Evolutionary conservation across 2,888 invertebrate species (phyloP).

Genomic region (Mythimna albipuncta): DNA sequence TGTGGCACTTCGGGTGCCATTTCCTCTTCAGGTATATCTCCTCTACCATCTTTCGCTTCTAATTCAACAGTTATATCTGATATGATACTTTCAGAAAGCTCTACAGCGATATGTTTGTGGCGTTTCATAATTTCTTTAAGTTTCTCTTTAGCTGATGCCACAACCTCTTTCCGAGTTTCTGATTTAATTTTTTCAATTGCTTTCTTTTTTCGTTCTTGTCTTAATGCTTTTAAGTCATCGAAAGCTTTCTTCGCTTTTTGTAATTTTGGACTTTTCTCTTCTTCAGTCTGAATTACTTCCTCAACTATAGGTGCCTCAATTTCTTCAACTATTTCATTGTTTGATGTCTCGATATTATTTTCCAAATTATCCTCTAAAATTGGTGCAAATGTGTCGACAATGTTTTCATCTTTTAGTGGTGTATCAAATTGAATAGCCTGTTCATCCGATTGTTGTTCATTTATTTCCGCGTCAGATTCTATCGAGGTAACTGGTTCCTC

Average conservation of each 20-base stretch:
- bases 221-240: constrained; percentile 77
- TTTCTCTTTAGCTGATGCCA: constrained; percentile 88
- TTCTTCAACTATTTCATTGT: constrained; percentile 36
- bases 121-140: constrained; percentile 88
- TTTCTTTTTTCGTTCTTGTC: constrained; percentile 84
- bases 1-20: constrained; percentile 57
- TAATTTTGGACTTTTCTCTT: constrained; percentile 62
- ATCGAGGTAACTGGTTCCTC: constrained; percentile 38
- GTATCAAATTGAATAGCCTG: constrained; percentile 53
- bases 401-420: constrained; percentile 40
- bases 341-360: constrained; percentile 28
- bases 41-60: constrained; percentile 75
- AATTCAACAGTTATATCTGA: constrained; percentile 61
- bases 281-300: constrained; percentile 40
- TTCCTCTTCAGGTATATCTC: constrained; percentile 79
- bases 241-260: constrained; percentile 76
- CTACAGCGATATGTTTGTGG: constrained; percentile 84
- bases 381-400: constrained; percentile 42
- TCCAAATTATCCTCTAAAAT: constrained; percentile 16
- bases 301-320: constrained; percentile 38
- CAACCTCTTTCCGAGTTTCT: constrained; percentile 86
- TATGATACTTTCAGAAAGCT: constrained; percentile 76
- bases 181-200: constrained; percentile 87
- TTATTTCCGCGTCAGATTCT: constrained; percentile 35
- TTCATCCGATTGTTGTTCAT: constrained; percentile 12